These are phyloP conservation scores for Echiichthys vipera DNA, from an alignment of 2,797 vertebrate species.

Conservation along the genomic window DNA sequence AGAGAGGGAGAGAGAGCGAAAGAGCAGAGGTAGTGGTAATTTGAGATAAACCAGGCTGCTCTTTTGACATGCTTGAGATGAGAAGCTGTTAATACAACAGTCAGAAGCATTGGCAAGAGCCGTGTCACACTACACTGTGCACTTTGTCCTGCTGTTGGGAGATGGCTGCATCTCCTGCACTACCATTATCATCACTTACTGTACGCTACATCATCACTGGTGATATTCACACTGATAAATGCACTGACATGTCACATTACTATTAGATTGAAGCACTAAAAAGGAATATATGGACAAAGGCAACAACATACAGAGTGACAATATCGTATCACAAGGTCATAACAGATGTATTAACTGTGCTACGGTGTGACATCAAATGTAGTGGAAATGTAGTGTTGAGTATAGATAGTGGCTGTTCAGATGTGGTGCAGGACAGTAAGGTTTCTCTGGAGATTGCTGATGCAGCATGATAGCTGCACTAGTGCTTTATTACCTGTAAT, in stretches of 20 bases:
- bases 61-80: conserved; percentile 71
- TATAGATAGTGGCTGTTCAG: conserved; percentile 73
- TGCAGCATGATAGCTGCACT: conserved; percentile 44
- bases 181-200: conserved; percentile 46
- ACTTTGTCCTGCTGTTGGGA: conserved; percentile 74
- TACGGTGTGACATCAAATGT: conserved; percentile 76
- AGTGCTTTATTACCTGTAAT: conserved; percentile 23
- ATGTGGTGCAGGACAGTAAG: conserved; percentile 59
- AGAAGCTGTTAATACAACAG: conserved; percentile 69
- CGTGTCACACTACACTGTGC: conserved; percentile 74
- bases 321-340: conserved; percentile 65
- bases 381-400: conserved; percentile 69
- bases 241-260: conserved; percentile 58
- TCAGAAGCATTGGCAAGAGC: conserved; percentile 66
- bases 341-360: conserved; percentile 69
- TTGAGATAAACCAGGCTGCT: conserved; percentile 66
- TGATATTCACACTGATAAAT: conserved; percentile 56
- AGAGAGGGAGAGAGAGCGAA: conserved; percentile 43
- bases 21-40: conserved; percentile 69
- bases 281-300: conserved; percentile 71
- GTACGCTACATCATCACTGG: conserved; percentile 51
- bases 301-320: conserved; percentile 76
- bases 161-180: conserved; percentile 70
- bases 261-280: conserved; percentile 41
- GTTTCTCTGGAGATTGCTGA: conserved; percentile 56